Evolutionary conservation across 2,888 invertebrate genomes (phyloP).

Genomic region (Aspidapion aeneum): DNA sequence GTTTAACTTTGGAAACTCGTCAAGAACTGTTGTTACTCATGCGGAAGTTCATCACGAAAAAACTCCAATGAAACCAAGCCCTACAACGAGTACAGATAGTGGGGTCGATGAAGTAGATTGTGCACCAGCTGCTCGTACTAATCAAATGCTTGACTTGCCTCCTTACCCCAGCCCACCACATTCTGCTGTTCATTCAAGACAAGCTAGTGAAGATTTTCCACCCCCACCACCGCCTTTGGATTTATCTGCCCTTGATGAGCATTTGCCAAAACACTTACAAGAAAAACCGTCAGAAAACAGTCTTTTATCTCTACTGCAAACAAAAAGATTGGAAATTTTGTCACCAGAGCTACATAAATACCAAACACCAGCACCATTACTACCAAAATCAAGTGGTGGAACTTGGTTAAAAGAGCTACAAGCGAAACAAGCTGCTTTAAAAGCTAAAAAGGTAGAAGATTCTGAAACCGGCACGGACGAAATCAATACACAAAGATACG

Average conservation of each 20-base stretch:
- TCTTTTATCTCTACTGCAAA: conserved; percentile 61
- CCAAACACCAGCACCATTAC: conserved; percentile 37
- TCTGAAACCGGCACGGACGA: conserved; percentile 42
- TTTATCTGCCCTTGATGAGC: conserved; percentile 61
- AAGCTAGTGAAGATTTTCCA: conserved; percentile 86
- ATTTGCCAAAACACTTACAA: conserved; percentile 39
- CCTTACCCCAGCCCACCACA: conserved; percentile 79
- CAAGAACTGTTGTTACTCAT: conserved; percentile 64
- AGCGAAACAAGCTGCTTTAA: conserved; percentile 68
- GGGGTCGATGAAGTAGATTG: conserved; percentile 65
- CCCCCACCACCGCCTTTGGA: conserved; percentile 82
- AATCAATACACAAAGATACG: conserved; percentile 33
- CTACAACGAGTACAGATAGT: conserved; percentile 42
- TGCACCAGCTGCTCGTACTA: conserved; percentile 50
- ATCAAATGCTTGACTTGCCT: conserved; percentile 58
- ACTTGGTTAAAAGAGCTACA: conserved; percentile 77
- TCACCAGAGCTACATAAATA: conserved; percentile 47
- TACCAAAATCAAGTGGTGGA: conserved; percentile 48
- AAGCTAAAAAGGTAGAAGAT: conserved; percentile 52
- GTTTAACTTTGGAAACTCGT: conserved; percentile 24
- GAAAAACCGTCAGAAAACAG: conserved; percentile 40
- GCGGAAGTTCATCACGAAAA: conserved; percentile 85
- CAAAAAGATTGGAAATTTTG: conserved; percentile 60
- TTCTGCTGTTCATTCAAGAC: conserved; percentile 77
- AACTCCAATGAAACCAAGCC: conserved; percentile 55